Evolutionary conservation across 35 echinoderm and acorn worm species (phyloP).

Genomic region (Ophioderma brevispina): DNA sequence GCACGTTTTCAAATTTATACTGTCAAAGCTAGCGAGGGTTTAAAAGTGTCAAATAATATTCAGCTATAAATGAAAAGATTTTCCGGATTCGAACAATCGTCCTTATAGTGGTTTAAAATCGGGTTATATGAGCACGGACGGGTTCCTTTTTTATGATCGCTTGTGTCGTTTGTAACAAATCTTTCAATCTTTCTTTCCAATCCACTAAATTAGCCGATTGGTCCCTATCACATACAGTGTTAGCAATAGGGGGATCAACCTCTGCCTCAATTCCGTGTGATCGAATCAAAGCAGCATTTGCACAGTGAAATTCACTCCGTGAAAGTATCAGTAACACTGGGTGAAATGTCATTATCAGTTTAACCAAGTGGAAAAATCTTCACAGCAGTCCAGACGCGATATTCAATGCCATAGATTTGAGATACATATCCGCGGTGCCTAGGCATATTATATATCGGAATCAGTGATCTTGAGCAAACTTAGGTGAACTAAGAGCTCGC

Average conservation of each 20-base stretch:
- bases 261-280: background rate
- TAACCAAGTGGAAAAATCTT: constrained; percentile 1
- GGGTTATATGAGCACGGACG: background rate
- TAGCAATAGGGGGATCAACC: background rate
- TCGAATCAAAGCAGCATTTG: background rate
- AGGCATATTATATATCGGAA: background rate
- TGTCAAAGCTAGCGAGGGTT: background rate
- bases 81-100: background rate
- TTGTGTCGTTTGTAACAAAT: background rate
- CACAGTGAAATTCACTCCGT: background rate
- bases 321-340: background rate
- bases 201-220: background rate
- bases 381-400: background rate
- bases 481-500: background rate
- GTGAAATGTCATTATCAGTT: constrained; percentile 9
- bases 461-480: background rate
- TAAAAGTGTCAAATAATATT: background rate
- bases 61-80: background rate
- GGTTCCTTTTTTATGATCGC: background rate
- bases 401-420: no score
- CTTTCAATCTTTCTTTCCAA: background rate
- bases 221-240: background rate
- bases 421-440: background rate
- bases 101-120: background rate
- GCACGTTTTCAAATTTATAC: background rate